These are phyloP conservation scores for Sturnus vulgaris DNA, from an alignment of 2,113 vertebrate species.

Conservation along the genomic window DNA sequence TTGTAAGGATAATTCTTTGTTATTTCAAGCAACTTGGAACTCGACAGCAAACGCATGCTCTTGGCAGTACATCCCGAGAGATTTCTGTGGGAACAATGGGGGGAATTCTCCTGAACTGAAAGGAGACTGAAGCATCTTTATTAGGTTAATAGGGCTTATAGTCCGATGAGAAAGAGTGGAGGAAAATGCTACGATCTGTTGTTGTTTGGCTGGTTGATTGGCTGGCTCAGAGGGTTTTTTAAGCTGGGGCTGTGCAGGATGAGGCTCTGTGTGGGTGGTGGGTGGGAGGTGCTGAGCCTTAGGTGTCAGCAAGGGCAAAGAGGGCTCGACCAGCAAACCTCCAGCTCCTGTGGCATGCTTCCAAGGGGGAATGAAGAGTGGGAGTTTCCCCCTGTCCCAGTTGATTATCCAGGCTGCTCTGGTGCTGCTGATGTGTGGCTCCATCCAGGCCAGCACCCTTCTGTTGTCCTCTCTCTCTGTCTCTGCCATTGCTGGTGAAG, in stretches of 20 bases:
- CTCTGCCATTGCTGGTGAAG: background rate
- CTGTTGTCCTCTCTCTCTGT: background rate
- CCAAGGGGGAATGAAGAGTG: background rate
- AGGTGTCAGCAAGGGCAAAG: background rate
- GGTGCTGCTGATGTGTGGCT: background rate
- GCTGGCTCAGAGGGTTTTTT: background rate
- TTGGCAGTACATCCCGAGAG: slow-evolving; percentile 30
- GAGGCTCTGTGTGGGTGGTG: background rate
- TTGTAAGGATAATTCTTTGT: slow-evolving; percentile 55
- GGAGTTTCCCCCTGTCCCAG: background rate
- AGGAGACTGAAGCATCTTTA: background rate
- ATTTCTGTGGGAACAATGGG: slow-evolving; percentile 44
- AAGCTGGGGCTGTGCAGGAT: background rate
- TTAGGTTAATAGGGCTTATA: slow-evolving; percentile 32
- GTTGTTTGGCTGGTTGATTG: background rate
- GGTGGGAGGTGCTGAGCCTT: fast-evolving
- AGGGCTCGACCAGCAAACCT: background rate
- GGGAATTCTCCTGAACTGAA: slow-evolving; percentile 21
- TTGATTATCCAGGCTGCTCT: background rate
- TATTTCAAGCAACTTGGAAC: slow-evolving; percentile 51
- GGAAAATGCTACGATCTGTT: background rate
- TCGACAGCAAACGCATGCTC: background rate
- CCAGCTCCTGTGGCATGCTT: fast-evolving
- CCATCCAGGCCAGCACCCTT: background rate
- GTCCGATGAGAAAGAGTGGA: background rate